Base-by-base conservation (phyloP, 2,797 vertebrate species). In the Aythya fuligula region DNA sequence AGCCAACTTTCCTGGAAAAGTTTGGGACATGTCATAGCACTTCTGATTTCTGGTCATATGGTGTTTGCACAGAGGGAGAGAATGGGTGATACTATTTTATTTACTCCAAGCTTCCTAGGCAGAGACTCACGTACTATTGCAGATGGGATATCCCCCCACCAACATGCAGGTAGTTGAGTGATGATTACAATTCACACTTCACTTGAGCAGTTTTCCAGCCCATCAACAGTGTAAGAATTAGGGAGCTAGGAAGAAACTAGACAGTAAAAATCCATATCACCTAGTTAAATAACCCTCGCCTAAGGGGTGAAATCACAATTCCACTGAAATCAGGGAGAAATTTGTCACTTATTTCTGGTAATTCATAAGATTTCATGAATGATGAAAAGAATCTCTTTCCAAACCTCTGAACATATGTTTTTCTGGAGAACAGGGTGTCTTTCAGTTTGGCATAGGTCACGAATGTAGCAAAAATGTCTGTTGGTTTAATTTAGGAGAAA, bases 401-500 rank as follows among this genome's bases (percentile, higher is more conserved):
- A 12, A 28, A 12, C 1, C 64, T 39, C 60, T 74, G 91, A 73
- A 74, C 74, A 16, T 71, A 43, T 54, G 62, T 76, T 90, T 82
- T 86, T 53, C 71, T 83, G 90, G 56, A 93, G 30, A 57, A 39
- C 8, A 74, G 57, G 41, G 9, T 57, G 39, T 65, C 83, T 71
- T 72, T 67, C 36, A 85, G 89, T 61, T 4, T 89, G 47, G 20
- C n/a, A 25, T 32, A 78, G 56, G 67, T 38, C 17, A 20, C 15
- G 57, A 70, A 51, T 51, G 36, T 60, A 73, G 76, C 51, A 87
- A 71, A 91, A 93, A 56, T 77, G 16, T 8, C 9, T 11, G 22
- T 16, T 67, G 74, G 57, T 65, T 94, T 90, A 67, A 22, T 80
- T 93, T 70, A 72, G 73, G 32, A 81, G 58, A 83, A 94, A 82